Evolutionary conservation across 2,888 invertebrate species (phyloP), one percentile per base, ranked within the genome.

Genomic region (Odiellus spinosus): DNA sequence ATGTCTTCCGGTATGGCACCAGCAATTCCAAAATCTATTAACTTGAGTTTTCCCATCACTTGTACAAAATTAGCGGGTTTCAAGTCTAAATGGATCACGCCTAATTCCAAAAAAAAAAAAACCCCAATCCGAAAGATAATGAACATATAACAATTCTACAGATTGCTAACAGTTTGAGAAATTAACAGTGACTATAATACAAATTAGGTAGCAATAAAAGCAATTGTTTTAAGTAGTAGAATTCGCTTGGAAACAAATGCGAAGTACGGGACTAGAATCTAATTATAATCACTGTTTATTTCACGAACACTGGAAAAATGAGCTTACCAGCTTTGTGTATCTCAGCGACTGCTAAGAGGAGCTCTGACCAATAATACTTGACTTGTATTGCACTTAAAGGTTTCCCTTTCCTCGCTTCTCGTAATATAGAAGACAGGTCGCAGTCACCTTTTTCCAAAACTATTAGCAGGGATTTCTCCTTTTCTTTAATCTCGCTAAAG

Each of bases 21-120:
- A 42, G 95, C 85, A 60, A 96, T 91, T 45, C 95, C 96, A 71
- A 96, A 96, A 71, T 96, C 96, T 56, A 96, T 98, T 48, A 96
- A 70, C 70, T 96, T 96, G 46, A 96, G 67, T 39, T 80, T 75
- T 2, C 83, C 85, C 53, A 78, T 76, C 5, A 86, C 83, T 61
- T 88, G 72, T 38, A 96, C 72, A 67, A 96, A 98, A 68, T 96
- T 96, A 0, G 88, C 88, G 0, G 96, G 96, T 66, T 96, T 96
- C 56, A 96, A 68, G 67, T 98, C 96, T 0, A 90, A 84, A 68
- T 96, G 96, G 58, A 96, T 86, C 2, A 96, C 85, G 45, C 85
- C 88, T 86, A 61, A 51, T 36, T 33, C 32, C 33, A 35, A 47
- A 12, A 2, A 15, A 26, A 32, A 26, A 5, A 35, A 17, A n/a